phyloP scores from a whole-genome alignment of 2,797 vertebrate species.

The Ciconia nigra region DNA sequence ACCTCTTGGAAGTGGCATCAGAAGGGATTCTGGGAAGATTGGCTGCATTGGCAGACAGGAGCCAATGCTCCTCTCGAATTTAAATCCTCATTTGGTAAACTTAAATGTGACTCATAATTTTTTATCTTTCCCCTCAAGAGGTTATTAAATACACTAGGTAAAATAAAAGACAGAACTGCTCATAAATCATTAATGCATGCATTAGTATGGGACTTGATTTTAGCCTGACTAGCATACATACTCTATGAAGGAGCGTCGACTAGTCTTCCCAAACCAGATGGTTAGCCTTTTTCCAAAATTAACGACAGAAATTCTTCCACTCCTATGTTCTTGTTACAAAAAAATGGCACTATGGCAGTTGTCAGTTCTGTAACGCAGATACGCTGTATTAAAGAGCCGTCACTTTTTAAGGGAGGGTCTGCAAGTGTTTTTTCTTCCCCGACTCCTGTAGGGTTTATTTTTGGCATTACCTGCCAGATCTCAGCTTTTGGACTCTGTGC shows the following conservation, averaged over 20 bases:
- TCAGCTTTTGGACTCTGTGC: background rate
- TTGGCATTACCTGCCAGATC: background rate
- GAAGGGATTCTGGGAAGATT: background rate
- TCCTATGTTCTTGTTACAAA: background rate
- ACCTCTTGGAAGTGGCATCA: background rate
- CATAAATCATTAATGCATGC: background rate
- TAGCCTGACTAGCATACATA: background rate
- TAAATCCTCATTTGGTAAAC: background rate
- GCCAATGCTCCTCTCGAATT: background rate
- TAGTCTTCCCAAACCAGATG: background rate
- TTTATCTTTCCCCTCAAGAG: background rate
- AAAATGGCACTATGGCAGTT: background rate
- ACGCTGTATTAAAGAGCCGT: background rate
- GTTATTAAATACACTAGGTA: background rate
- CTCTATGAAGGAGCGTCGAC: background rate
- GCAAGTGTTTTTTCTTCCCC: background rate
- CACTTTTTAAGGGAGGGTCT: background rate
- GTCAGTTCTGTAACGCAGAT: background rate
- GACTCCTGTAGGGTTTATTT: background rate
- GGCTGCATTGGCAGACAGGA: background rate
- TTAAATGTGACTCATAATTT: background rate
- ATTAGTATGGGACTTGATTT: constrained; percentile 11
- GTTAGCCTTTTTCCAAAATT: background rate
- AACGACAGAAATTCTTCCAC: background rate
- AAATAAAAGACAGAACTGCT: background rate